Evolutionary conservation across 2,888 invertebrate species (phyloP).

Genomic region (Cheilosia soror): DNA sequence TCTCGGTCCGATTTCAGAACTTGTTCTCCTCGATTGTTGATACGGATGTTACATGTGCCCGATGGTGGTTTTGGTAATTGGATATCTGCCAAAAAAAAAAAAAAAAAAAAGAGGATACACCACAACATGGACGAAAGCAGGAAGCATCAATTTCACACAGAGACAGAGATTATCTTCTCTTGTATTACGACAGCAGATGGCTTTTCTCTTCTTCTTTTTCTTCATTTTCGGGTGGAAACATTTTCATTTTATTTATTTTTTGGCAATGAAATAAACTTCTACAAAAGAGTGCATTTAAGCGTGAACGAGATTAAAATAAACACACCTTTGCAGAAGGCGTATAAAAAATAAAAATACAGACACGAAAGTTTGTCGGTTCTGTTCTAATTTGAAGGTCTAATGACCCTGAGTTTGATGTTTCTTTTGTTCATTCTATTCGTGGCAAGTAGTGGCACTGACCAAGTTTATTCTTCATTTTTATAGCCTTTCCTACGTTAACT

Average conservation of each 20-base stretch:
- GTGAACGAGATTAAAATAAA: constrained; percentile 41
- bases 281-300: constrained; percentile 44
- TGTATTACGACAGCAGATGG: constrained; percentile 42
- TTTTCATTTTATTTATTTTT: neutral
- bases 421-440: constrained; percentile 20
- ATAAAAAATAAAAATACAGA: constrained; percentile 24
- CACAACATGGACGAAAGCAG: neutral
- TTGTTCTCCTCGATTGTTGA: constrained; percentile 7
- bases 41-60: constrained; percentile 28
- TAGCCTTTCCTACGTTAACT: neutral
- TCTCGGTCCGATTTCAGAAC: constrained; percentile 4
- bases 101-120: constrained; percentile 8
- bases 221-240: neutral
- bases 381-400: constrained; percentile 54
- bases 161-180: constrained; percentile 1
- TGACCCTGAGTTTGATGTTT: constrained; percentile 50
- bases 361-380: neutral
- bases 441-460: constrained; percentile 25
- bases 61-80: constrained; percentile 14
- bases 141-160: constrained; percentile 18
- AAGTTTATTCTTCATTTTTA: constrained; percentile 12
- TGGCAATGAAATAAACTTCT: neutral
- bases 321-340: constrained; percentile 23
- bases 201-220: neutral
- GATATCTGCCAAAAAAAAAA: constrained; percentile 34